Base-by-base conservation (phyloP, 2,797 vertebrate species). In the Schizothorax lantsangensis region DNA sequence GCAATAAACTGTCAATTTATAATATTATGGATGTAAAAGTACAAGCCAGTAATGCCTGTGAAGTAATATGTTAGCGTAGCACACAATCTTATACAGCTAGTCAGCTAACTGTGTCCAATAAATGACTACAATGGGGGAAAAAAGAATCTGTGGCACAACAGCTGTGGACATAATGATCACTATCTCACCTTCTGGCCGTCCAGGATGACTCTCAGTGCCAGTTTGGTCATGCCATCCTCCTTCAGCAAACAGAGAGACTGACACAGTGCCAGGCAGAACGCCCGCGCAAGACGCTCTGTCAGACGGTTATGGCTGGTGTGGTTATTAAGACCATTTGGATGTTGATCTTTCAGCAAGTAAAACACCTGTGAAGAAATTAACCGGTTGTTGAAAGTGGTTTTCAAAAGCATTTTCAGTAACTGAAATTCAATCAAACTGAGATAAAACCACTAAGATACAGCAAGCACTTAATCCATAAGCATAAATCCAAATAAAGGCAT, bases 161-260 rank as follows among this genome's bases (percentile, higher is more conserved):
- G 5, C 36, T 79, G 75, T 38, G 21, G 10, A 40, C 36, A 33
- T 9, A n/a, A 80, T 57, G 26, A 26, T 23, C 11, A 5, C 73
- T 90, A 90, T 72, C 91, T 93, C 72, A 99, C 98, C 95, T 99
- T 97, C 89, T 99, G 97, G 0, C 97, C 94, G 89, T 99, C 97
- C 52, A 99, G 96, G 0, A 97, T 97, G 68, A 99, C 97, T 0
- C 98, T 97, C 74, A 99, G 95, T 3, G 97, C 98, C 87, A 99
- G 94, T 88, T 98, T 98, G 26, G 98, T 98, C 97, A 99, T 98
- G 79, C 98, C 98, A 4, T 99, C 98, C 93, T 99, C 98, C 86
- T 99, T 99, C 66, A 99, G 88, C 90, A 99, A 92, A 77, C 99
- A 99, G 45, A 99, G 96, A 73, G 99, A 98, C 69, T 98, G 98